Base-by-base conservation (phyloP, 2,888 invertebrate species). In the Trachelus troglodyta region DNA sequence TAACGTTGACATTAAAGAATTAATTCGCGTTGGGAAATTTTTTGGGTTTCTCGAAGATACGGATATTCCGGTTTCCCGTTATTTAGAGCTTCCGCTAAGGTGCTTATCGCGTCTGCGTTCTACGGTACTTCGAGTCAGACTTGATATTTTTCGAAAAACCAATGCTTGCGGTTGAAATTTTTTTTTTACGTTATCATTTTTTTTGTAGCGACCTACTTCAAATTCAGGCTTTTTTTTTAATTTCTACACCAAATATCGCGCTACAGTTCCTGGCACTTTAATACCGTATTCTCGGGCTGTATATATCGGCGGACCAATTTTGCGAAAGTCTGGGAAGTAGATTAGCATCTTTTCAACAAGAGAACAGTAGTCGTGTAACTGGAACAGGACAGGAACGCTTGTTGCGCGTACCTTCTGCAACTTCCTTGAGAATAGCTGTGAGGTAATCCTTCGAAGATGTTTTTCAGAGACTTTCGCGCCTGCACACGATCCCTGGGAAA, bases 221-320 rank as follows among this genome's bases (percentile, higher is more conserved):
- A 15, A 40, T 15, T 15, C 2, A 2, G 56, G 6, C 23, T 1
- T 56, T 9, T 56, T 2, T 9, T 56, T 1, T 0, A 56, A 56
- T 23, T 9, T 56, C 23, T 6, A 6, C 56, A 56, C 23, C 9
- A 56, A 56, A 9, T 9, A 56, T 56, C 56, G 23, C 56, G 23
- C 23, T 56, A 2, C 0, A 9, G 4, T 15, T 2, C 0, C 1
- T 2, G 3, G 34, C 12, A 35, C 35, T 4, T 12, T 0, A 1
- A 2, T 23, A 40, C 6, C 4, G 12, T 40, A 23, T 1, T 9
- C 35, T 35, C 12, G 1, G 56, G 56, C 15, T 9, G 0, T 23
- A 56, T 56, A 56, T 9, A 2, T 56, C 56, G 23, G 23, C 23
- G 23, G 23, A 56, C 15, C 56, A 56, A 56, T 56, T 56, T 56